Evolutionary conservation across 2,113 vertebrate genomes (phyloP), one percentile per base, ranked within the genome.

Genomic region (Zosterops borbonicus): DNA sequence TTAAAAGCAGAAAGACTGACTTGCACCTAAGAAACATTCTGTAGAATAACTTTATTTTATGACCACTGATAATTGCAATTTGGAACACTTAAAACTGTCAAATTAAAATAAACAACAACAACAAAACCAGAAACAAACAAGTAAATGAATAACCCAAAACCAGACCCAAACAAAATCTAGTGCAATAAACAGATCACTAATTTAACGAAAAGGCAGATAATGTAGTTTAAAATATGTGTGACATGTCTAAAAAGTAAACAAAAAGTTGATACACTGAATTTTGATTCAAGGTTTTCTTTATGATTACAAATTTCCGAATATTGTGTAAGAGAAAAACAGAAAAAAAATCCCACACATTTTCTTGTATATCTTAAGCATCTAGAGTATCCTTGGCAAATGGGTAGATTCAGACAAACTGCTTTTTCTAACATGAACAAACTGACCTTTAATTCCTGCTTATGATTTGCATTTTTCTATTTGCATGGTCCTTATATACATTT

Each of bases 41-140:
- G 9, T 14, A 68, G 53, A 85, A 87, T 29, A 88, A 37, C 39
- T 63, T 44, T 55, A 94, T 93, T 96, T 94, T 96, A 91, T 87
- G 37, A 73, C 83, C 74, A 89, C 82, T 73, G 77, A 31, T 89
- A 97, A 97, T 46, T 95, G 79, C 63, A 78, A 92, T 89, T 96
- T 90, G 73, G 41, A 94, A 94, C 37, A 73, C 33, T 92, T 93
- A 87, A 96, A 79, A 93, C 22, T 28, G n/a, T 60, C 83, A 81
- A 81, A 96, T 91, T 83, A 68, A 96, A 97, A 96, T 20, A 37
- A 56, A 46, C 11, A 62, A 28, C 4, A 52, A 52, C n/a, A 49
- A 52, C 4, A 41, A 63, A 70, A 39, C 13, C 11, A 42, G n/a
- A 80, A 42, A 5, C 6, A 80, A 80, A 27, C 9, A 31, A 53